Evolutionary conservation across 2,113 vertebrate genomes (phyloP).

Genomic region (Tauraco erythrolophus): DNA sequence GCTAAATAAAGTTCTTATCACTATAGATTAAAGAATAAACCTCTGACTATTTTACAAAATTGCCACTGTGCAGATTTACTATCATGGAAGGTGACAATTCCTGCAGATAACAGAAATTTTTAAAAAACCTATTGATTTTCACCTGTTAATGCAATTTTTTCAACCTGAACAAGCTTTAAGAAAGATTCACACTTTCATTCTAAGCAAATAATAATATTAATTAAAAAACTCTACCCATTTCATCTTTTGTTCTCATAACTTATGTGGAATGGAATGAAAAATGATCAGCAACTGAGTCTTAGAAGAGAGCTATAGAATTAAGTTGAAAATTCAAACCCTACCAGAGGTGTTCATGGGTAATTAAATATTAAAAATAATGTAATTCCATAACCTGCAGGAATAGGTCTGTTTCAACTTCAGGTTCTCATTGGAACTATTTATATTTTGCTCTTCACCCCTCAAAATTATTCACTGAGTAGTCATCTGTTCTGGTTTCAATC

Average conservation of each 20-base stretch:
- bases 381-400: neutral
- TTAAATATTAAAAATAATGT: neutral
- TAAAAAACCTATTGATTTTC: neutral
- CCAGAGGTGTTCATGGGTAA: neutral
- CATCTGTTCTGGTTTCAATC: neutral
- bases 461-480: neutral
- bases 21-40: neutral
- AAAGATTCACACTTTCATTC: neutral
- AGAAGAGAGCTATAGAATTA: neutral
- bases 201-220: neutral
- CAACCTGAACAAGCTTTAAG: neutral
- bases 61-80: neutral
- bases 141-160: neutral
- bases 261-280: neutral
- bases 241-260: neutral
- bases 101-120: neutral
- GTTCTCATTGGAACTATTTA: neutral
- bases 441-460: neutral
- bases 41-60: neutral
- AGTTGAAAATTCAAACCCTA: neutral
- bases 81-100: neutral
- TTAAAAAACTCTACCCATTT: neutral
- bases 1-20: neutral
- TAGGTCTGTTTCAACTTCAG: neutral
- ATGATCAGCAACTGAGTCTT: neutral